These are phyloP conservation scores for Xanthorhoe spadicearia DNA, from an alignment of 2,888 invertebrate genomes.

Conservation along the genomic window DNA sequence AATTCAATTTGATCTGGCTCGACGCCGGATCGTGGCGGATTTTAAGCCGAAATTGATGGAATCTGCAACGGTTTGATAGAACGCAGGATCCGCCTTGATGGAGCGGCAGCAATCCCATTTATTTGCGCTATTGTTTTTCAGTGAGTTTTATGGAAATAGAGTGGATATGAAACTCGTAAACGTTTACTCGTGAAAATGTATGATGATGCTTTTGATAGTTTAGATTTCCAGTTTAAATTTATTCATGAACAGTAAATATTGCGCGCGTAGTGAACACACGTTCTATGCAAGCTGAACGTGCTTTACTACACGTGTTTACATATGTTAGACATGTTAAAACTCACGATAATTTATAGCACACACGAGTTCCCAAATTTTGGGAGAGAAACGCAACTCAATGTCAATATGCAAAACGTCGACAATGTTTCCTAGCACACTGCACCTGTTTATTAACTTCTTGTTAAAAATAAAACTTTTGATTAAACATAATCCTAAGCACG, in stretches of 20 bases:
- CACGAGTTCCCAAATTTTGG: no score
- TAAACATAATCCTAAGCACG: not conserved
- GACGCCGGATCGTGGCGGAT: constrained; percentile 11
- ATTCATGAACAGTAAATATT: not conserved
- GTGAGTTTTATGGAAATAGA: not conserved
- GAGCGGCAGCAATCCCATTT: constrained; percentile 25
- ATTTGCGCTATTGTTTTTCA: constrained; percentile 7
- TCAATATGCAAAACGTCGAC: no score
- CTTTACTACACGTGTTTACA: no score
- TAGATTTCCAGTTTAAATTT: not conserved
- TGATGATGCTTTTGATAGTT: not conserved
- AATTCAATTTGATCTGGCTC: constrained; percentile 25
- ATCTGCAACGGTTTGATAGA: constrained; percentile 36
- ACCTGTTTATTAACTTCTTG: not conserved
- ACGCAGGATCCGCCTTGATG: constrained; percentile 31
- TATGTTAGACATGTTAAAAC: no score
- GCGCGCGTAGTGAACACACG: no score
- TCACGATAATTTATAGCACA: no score
- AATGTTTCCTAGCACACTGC: no score
- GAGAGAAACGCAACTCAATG: no score
- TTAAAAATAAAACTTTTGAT: not conserved
- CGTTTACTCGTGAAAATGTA: not conserved
- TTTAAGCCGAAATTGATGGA: constrained; percentile 38
- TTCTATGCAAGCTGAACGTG: no score
- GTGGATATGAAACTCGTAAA: not conserved